phyloP scores from a whole-genome alignment of 2,888 invertebrate species.

The Xestia ashworthii region DNA sequence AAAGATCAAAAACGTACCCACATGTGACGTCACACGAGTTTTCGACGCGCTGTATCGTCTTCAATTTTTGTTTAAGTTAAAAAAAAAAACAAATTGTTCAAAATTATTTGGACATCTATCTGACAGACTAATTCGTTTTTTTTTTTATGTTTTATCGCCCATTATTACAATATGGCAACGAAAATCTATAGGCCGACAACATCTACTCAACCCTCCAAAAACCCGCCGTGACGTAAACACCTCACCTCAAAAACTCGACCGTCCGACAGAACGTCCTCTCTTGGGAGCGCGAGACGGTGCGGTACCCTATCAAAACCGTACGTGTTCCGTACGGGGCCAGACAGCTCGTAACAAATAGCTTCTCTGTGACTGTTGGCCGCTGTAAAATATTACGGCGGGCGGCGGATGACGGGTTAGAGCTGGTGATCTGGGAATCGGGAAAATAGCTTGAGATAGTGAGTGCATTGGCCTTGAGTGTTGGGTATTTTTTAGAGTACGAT shows the following conservation, averaged over 20 bases:
- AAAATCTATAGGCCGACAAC: neutral
- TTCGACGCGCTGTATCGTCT: too few species aligned
- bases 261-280: constrained; percentile 39
- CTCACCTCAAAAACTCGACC: constrained; percentile 29
- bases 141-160: too few species aligned
- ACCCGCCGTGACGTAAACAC: neutral
- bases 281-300: constrained; percentile 51
- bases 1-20: too few species aligned
- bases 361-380: constrained; percentile 51
- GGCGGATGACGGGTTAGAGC: constrained; percentile 29
- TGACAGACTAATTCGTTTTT: too few species aligned
- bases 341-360: constrained; percentile 58
- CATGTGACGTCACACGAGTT: too few species aligned
- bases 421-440: constrained; percentile 29
- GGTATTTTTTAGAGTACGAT: too few species aligned
- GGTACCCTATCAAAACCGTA: constrained; percentile 72
- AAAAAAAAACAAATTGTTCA: too few species aligned
- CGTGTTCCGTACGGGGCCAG: constrained; percentile 65
- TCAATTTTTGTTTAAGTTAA: too few species aligned
- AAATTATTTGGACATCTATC: too few species aligned
- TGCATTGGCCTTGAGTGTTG: constrained; percentile 7
- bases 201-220: neutral
- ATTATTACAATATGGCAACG: neutral
- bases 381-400: constrained; percentile 54
- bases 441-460: neutral